These are phyloP conservation scores for Xiphorhynchus erythropygius DNA, from an alignment of 2,797 vertebrate genomes.

Conservation along the genomic window DNA sequence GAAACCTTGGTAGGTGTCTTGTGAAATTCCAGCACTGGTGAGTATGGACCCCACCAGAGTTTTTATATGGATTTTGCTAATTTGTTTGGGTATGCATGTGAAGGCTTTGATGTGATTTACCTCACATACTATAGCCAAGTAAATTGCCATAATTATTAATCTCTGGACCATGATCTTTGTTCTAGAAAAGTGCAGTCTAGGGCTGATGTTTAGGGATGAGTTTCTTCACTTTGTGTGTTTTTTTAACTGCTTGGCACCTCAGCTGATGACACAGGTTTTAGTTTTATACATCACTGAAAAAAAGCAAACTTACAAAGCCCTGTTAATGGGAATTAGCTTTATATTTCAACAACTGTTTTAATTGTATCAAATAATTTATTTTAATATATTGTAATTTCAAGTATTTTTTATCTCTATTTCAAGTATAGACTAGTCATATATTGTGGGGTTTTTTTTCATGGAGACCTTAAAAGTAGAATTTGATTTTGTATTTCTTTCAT, in stretches of 20 bases:
- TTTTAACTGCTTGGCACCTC: not conserved
- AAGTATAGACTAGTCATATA: not conserved
- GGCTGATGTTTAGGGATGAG: not conserved
- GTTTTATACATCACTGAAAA: not conserved
- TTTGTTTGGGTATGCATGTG: not conserved
- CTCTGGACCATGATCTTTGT: not conserved
- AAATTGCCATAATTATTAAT: not conserved
- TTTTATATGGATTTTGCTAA: not conserved
- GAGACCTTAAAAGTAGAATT: constrained; percentile 41
- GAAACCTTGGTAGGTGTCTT: not conserved
- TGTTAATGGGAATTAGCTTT: not conserved
- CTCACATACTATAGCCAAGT: not conserved
- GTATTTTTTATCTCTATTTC: constrained; percentile 10
- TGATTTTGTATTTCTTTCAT: constrained; percentile 43
- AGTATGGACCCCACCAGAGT: not conserved
- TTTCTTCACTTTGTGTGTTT: not conserved
- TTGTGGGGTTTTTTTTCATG: not conserved
- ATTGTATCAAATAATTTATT: constrained; percentile 4
- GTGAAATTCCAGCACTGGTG: not conserved
- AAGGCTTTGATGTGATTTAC: not conserved
- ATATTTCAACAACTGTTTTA: not conserved
- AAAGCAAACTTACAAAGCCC: not conserved
- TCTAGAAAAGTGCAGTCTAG: not conserved
- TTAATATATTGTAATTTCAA: constrained; percentile 8
- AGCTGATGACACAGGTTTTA: not conserved